A percentile compares a stretch with the other conserved stretches of the same genome.
Conservation (phyloP, 2,888 invertebrate species). For the Desoria tigrina region DNA sequence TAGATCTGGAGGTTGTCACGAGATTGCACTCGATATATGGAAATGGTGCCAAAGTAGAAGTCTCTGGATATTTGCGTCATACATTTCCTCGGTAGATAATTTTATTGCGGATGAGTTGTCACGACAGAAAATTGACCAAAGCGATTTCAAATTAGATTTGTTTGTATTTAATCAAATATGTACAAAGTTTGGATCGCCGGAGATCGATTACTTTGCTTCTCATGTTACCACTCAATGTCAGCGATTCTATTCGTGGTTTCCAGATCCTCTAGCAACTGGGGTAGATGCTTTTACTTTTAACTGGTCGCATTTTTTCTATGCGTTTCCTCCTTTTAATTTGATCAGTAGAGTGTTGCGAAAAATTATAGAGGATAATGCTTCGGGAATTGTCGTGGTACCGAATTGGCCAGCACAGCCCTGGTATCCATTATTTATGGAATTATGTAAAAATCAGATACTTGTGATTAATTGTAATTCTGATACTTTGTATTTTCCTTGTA, state of each 20-base stretch:
- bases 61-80: slow-evolving; percentile 24
- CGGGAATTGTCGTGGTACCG: slow-evolving; percentile 38
- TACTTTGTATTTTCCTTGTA: slow-evolving; percentile 31
- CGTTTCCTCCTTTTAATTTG: slow-evolving; percentile 29
- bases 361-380: slow-evolving; percentile 26
- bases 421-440: slow-evolving; percentile 30
- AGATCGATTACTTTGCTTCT: slow-evolving; percentile 26
- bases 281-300: slow-evolving; percentile 29
- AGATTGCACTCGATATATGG: slow-evolving; percentile 25
- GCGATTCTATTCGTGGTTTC: slow-evolving; percentile 23
- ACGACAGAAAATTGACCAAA: not conserved
- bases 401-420: slow-evolving; percentile 38
- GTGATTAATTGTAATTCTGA: slow-evolving; percentile 17
- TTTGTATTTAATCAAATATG: slow-evolving; percentile 1
- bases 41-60: slow-evolving; percentile 12
- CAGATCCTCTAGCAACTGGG: slow-evolving; percentile 8
- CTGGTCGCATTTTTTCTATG: slow-evolving; percentile 18
- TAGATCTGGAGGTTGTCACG: not conserved
- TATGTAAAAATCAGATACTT: slow-evolving; percentile 18
- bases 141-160: slow-evolving; percentile 10
- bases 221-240: slow-evolving; percentile 4
- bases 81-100: slow-evolving; percentile 19
- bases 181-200: not conserved
- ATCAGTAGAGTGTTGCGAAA: slow-evolving; percentile 28
- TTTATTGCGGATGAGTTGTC: slow-evolving; percentile 23